These are phyloP conservation scores for Scomberomorus guttatus DNA, from an alignment of 2,797 vertebrate genomes.

Conservation along the genomic window DNA sequence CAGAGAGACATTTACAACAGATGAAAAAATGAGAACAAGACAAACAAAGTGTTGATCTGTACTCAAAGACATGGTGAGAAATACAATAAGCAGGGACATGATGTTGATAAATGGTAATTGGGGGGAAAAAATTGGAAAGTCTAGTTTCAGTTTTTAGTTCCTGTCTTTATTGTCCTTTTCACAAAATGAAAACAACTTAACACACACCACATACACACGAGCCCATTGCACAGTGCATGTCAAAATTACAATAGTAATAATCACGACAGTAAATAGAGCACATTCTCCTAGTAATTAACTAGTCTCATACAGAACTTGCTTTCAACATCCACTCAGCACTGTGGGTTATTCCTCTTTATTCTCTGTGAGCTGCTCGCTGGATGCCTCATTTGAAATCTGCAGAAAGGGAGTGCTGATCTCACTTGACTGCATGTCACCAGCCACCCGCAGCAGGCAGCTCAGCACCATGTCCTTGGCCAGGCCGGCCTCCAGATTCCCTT, in stretches of 20 bases:
- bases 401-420: slow-evolving; percentile 96
- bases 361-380: slow-evolving; percentile 49
- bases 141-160: slow-evolving; percentile 46
- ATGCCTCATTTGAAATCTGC: slow-evolving; percentile 90
- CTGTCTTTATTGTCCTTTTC: slow-evolving; percentile 36
- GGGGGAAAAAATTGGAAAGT: slow-evolving; percentile 1
- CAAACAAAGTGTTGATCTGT: not conserved
- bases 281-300: slow-evolving; percentile 12
- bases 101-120: not conserved
- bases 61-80: not conserved
- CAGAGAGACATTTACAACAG: not conserved
- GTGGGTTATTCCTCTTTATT: slow-evolving; percentile 37
- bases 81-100: not conserved
- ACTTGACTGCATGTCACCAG: slow-evolving; percentile 90
- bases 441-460: slow-evolving; percentile 90
- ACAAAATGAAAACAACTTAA: slow-evolving; percentile 6
- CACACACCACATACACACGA: not conserved
- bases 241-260: not conserved
- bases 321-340: not conserved
- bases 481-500: slow-evolving; percentile 92
- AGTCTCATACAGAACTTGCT: not conserved
- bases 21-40: not conserved
- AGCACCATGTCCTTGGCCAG: slow-evolving; percentile 96
- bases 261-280: not conserved
- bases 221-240: not conserved